These are phyloP conservation scores for Eulemur rufifrons DNA, from an alignment of 2,113 vertebrate genomes.

Conservation along the genomic window DNA sequence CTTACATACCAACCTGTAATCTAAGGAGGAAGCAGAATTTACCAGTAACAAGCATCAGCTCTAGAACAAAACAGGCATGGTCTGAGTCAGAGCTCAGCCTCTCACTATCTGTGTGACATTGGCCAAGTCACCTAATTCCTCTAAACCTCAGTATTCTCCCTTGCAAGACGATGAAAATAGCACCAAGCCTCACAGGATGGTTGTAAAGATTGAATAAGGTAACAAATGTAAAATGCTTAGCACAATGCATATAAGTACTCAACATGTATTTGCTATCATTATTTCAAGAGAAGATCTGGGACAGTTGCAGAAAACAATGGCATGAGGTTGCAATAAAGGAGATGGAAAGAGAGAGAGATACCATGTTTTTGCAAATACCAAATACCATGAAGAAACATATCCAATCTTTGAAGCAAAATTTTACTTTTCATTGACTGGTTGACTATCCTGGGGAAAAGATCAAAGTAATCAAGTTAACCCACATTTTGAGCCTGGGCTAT, in stretches of 20 bases:
- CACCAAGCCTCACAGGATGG: background rate
- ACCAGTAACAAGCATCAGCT: background rate
- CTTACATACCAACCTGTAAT: background rate
- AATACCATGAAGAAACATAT: background rate
- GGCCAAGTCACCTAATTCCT: background rate
- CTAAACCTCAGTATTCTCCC: background rate
- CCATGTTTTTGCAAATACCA: background rate
- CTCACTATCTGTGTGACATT: background rate
- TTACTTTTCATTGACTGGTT: background rate
- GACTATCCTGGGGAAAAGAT: background rate
- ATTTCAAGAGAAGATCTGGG: background rate
- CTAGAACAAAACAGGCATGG: background rate
- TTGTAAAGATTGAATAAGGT: background rate
- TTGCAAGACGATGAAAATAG: background rate
- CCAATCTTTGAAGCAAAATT: background rate
- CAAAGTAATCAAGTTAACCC: background rate
- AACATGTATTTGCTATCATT: background rate
- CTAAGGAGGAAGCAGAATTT: background rate
- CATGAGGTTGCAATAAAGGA: background rate
- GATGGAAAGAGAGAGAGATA: background rate
- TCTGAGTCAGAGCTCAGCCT: background rate
- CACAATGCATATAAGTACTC: background rate
- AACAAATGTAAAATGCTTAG: background rate
- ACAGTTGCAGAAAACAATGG: background rate
- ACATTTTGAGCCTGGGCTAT: background rate